Conservation (phyloP, 2,888 invertebrate genomes). For the Calephelis perditalis region DNA sequence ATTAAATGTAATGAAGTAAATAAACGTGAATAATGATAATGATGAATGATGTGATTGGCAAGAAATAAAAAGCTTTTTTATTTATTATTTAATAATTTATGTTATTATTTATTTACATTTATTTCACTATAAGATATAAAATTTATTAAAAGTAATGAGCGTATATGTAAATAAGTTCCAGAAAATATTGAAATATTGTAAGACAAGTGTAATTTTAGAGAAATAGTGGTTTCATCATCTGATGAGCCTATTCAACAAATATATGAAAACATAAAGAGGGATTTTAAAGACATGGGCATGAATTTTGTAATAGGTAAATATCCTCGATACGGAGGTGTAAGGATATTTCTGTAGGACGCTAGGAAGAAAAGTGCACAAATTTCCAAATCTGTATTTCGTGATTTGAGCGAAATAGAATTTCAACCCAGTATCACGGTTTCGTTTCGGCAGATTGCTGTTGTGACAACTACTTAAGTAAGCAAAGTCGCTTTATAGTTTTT, state of each 20-base stretch:
- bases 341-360: constrained; percentile 1
- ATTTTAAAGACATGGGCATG: constrained; percentile 5
- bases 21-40: no score
- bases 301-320: constrained; percentile 1
- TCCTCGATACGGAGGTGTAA: neutral
- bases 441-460: constrained; percentile 10
- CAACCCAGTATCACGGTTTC: constrained; percentile 4
- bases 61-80: no score
- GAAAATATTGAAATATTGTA: constrained; percentile 2
- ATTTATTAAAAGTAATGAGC: neutral
- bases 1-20: no score
- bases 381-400: constrained; percentile 10
- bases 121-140: constrained; percentile 1
- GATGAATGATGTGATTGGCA: no score
- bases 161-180: neutral
- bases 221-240: constrained; percentile 2
- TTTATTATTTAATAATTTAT: no score
- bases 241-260: constrained; percentile 4
- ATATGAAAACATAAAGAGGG: neutral
- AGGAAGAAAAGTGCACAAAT: constrained; percentile 12
- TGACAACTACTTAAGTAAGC: constrained; percentile 7
- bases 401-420: constrained; percentile 10
- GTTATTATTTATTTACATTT: constrained; percentile 1
- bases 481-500: constrained; percentile 11
- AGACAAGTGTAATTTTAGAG: neutral